A percentile compares a stretch with the other conserved stretches of the same genome.
phyloP scores from a whole-genome alignment of 2,888 invertebrate genomes.

The Sminthurides aquaticus region DNA sequence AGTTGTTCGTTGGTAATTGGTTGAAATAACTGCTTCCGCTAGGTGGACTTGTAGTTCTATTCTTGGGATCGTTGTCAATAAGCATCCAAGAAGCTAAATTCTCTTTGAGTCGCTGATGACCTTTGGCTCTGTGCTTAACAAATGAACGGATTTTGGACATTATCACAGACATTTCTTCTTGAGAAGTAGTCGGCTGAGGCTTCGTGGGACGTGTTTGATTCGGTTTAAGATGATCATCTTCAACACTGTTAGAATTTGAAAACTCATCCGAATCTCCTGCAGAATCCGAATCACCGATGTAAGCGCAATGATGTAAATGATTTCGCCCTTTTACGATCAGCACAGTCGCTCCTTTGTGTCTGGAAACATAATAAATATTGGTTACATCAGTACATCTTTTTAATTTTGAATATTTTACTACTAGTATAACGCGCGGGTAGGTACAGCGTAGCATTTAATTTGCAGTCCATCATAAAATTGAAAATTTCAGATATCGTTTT shows the following conservation, averaged over 20 bases:
- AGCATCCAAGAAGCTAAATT: slow-evolving; percentile 36
- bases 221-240: slow-evolving; percentile 7
- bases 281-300: slow-evolving; percentile 66
- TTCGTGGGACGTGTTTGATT: neutral
- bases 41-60: neutral
- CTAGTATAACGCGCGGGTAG: too few relatives aligned
- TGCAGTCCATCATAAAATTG: too few relatives aligned
- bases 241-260: slow-evolving; percentile 35
- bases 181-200: slow-evolving; percentile 11
- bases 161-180: slow-evolving; percentile 36
- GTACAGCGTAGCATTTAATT: too few relatives aligned
- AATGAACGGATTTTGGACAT: slow-evolving; percentile 35
- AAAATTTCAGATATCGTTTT: too few relatives aligned
- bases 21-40: neutral
- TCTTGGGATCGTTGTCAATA: slow-evolving; percentile 11
- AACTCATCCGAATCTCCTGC: slow-evolving; percentile 66
- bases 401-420: too few relatives aligned
- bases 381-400: too few relatives aligned
- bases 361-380: slow-evolving; percentile 45
- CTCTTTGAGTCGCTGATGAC: slow-evolving; percentile 32
- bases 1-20: neutral
- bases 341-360: slow-evolving; percentile 68
- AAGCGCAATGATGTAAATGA: slow-evolving; percentile 69
- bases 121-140: slow-evolving; percentile 31
- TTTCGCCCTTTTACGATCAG: slow-evolving; percentile 69